Evolutionary conservation across 2,888 invertebrate species (phyloP), one percentile per base, ranked within the genome.

Genomic region (Pollenia amentaria): DNA sequence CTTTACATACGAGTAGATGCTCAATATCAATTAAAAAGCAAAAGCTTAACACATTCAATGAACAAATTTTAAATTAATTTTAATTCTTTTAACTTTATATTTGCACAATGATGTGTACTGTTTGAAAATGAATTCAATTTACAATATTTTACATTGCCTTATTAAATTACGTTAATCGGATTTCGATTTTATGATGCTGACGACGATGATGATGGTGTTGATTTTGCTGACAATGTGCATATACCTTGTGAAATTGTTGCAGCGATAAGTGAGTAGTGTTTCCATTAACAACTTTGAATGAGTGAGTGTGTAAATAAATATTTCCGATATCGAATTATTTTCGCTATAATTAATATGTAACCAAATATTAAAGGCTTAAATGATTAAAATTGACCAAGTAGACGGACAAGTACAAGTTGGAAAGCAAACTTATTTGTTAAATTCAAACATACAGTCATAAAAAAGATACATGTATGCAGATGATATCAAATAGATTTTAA

Each of bases 331-430:
- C 18, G 60, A 9, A 62, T 75, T 75, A 62, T 64, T 42, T 48
- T 77, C 42, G 10, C 11, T 62, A 51, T 70, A 70, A 70, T 79
- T 79, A 79, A 79, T 70, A 53, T 70, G 79, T 62, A 70, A 79
- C 60, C 70, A 53, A 70, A 79, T 53, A 62, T 51, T 42, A 70
- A 60, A 46, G 48, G 57, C 69, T 78, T 60, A 60, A 78, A 69
- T 48, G 69, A 69, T 78, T 69, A 78, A 69, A 78, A 69, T n/a
- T 69, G 48, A 48, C 57, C 57, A 10, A 60, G n/a, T 51, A 46
- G n/a, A 29, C 11, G 55, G 6, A 29, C 29, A 16, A 11, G 14
- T 51, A 21, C 62, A 44, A 55, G 18, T 16, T 62, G 38, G 18
- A 51, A 40, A 51, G 40, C 16, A 38, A 48, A 51, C 18, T 48